phyloP scores from a whole-genome alignment of 2,113 vertebrate species.

The Alaudala cheleensis region DNA sequence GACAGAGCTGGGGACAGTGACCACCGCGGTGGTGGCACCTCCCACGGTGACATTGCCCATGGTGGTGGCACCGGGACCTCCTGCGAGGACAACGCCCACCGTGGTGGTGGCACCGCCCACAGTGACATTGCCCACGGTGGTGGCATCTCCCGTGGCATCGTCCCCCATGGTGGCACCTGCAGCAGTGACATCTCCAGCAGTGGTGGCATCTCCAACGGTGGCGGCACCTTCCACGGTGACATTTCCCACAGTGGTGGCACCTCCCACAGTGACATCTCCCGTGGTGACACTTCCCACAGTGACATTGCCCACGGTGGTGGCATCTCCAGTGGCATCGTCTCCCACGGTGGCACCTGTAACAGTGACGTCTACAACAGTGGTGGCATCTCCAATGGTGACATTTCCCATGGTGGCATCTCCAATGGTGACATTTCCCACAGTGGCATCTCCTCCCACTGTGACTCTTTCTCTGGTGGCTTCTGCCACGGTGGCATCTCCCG shows the following conservation, averaged over 20 bases:
- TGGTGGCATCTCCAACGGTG: not conserved
- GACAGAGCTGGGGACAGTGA: too few species aligned
- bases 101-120: too few species aligned
- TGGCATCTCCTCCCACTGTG: too few species aligned
- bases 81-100: too few species aligned
- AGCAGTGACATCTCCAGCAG: not conserved
- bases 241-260: not conserved
- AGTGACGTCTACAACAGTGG: too few species aligned
- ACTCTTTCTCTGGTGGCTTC: too few species aligned
- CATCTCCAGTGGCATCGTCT: not conserved
- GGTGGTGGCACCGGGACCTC: too few species aligned
- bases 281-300: rapidly evolving
- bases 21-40: too few species aligned
- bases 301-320: not conserved
- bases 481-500: too few species aligned
- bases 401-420: not conserved
- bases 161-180: too few species aligned
- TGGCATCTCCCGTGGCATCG: too few species aligned
- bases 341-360: not conserved
- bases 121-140: not conserved
- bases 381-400: too few species aligned
- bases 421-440: not conserved
- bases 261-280: not conserved
- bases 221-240: not conserved
- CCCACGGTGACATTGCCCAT: not conserved